A percentile compares a stretch with the other conserved stretches of the same genome.
Conservation (phyloP, 92 coral and sea anemone genomes). For the Muricea muricata region DNA sequence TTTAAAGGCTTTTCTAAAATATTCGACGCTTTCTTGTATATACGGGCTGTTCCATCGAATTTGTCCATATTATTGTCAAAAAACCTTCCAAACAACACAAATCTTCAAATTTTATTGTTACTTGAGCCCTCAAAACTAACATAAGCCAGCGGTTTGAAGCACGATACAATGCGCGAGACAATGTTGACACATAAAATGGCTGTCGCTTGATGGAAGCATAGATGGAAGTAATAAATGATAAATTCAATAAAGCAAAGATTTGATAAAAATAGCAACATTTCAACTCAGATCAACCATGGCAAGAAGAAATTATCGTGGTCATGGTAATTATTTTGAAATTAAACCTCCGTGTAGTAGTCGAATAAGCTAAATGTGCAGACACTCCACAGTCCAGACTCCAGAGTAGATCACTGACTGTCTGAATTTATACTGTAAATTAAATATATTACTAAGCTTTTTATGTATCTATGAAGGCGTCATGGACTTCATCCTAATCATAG, state of each 20-base stretch:
- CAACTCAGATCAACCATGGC: background rate
- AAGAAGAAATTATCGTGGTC: conserved; percentile 19
- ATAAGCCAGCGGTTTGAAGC: background rate
- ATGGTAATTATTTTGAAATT: background rate
- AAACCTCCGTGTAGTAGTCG: background rate
- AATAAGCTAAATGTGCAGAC: no score
- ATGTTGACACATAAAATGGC: background rate
- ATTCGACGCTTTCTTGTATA: conserved; percentile 58
- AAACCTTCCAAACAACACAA: background rate
- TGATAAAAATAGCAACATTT: background rate
- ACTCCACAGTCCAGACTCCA: no score
- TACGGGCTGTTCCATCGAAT: conserved; percentile 26
- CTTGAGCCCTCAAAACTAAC: background rate
- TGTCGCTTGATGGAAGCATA: background rate
- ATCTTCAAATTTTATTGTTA: background rate
- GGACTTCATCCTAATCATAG: no score
- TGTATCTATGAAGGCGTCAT: no score
- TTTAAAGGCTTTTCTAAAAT: conserved; percentile 95
- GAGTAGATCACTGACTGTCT: no score
- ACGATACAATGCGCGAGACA: background rate
- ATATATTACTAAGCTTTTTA: no score
- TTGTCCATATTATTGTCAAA: conserved; percentile 21
- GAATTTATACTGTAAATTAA: no score
- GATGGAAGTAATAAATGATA: background rate
- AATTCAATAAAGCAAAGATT: background rate